phyloP scores from a whole-genome alignment of 2,888 invertebrate genomes.

The Baronia brevicornis region DNA sequence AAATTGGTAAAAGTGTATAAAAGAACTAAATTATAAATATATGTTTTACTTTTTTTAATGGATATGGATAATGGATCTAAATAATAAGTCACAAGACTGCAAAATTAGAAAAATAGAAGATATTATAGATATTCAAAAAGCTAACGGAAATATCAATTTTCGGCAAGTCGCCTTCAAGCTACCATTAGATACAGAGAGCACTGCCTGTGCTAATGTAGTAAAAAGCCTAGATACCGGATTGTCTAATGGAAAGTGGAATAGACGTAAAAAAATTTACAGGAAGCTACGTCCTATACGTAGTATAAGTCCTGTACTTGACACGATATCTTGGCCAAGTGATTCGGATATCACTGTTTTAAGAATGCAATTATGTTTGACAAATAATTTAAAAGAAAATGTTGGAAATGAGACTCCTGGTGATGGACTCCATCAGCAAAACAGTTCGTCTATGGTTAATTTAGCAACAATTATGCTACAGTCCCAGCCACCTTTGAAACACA shows the following conservation, averaged over 20 bases:
- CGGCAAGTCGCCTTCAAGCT: constrained; percentile 55
- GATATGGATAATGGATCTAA: constrained; percentile 35
- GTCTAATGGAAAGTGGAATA: constrained; percentile 28
- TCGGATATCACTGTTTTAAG: constrained; percentile 76
- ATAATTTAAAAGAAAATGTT: constrained; percentile 57
- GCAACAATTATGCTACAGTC: constrained; percentile 70
- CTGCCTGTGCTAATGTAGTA: constrained; percentile 36
- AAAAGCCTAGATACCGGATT: constrained; percentile 53
- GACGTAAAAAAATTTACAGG: constrained; percentile 32
- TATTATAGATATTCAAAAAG: constrained; percentile 62
- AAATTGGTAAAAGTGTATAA: constrained; percentile 30
- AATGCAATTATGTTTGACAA: constrained; percentile 56
- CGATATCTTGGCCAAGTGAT: constrained; percentile 72
- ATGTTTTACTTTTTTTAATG: constrained; percentile 23
- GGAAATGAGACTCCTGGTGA: constrained; percentile 69
- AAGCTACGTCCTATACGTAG: constrained; percentile 35
- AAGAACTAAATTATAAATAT: constrained; percentile 31
- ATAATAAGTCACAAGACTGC: constrained; percentile 29
- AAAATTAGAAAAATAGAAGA: constrained; percentile 61
- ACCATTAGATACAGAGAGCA: constrained; percentile 37
- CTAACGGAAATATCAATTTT: constrained; percentile 43
- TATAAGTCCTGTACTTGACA: constrained; percentile 42
- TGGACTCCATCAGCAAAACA: constrained; percentile 72
- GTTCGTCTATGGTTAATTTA: constrained; percentile 75
- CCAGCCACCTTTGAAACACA: constrained; percentile 50